These are phyloP conservation scores for Hyperopisus bebe DNA, from an alignment of 2,113 vertebrate species.

Conservation along the genomic window DNA sequence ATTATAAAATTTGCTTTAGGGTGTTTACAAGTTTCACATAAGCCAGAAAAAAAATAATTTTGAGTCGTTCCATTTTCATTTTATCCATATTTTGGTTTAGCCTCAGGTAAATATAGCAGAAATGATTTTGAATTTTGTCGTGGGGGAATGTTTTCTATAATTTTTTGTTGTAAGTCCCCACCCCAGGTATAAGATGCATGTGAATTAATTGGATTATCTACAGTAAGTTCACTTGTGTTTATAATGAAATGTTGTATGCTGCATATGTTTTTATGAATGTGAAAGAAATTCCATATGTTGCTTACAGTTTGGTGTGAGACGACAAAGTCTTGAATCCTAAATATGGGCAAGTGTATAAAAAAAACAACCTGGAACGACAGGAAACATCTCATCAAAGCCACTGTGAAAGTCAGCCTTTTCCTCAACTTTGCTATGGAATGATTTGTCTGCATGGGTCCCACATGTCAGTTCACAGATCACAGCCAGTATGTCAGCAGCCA, in stretches of 20 bases:
- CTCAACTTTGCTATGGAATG: not conserved
- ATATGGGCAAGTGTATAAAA: not conserved
- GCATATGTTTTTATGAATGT: not conserved
- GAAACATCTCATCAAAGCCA: not conserved
- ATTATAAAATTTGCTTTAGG: slow-evolving; percentile 10
- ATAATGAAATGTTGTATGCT: not conserved
- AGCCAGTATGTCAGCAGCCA: not conserved
- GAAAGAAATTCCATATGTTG: not conserved
- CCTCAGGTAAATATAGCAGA: not conserved
- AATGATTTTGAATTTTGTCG: not conserved
- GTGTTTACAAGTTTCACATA: not conserved
- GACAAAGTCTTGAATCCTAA: not conserved
- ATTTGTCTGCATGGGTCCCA: not conserved
- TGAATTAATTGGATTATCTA: not conserved
- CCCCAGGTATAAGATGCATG: not conserved
- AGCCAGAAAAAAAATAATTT: not conserved
- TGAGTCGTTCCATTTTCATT: not conserved
- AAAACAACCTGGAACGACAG: not conserved
- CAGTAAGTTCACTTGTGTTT: not conserved
- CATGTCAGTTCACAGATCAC: not conserved
- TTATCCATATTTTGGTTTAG: not conserved
- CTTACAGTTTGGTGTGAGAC: not conserved
- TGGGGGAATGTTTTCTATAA: not conserved
- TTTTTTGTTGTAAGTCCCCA: not conserved
- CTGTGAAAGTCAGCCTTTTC: not conserved